A percentile compares a stretch with the other conserved stretches of the same genome.
These are phyloP conservation scores for Macrophya annulata DNA, from an alignment of 2,888 invertebrate species.

Conservation along the genomic window DNA sequence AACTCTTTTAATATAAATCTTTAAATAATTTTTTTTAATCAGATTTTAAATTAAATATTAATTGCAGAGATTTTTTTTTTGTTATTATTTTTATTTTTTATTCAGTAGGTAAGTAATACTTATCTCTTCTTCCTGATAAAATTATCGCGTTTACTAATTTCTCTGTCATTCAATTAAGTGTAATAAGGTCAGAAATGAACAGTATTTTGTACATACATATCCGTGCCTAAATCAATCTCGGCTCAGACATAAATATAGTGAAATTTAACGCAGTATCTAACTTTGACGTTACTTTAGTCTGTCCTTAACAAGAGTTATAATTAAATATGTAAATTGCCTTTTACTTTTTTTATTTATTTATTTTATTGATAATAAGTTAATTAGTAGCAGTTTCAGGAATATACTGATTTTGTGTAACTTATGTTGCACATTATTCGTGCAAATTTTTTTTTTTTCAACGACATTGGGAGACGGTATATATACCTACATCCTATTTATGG, in stretches of 20 bases:
- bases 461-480: constrained; percentile 21
- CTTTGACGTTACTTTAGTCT: not conserved
- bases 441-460: constrained; percentile 26
- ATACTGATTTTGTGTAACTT: not conserved
- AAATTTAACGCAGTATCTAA: not conserved
- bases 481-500: not conserved
- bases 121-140: not conserved
- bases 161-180: not conserved
- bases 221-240: not conserved
- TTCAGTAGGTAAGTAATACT: no score
- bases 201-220: not conserved
- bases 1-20: constrained; percentile 21
- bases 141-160: not conserved
- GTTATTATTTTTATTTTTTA: not conserved
- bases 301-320: not conserved
- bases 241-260: not conserved
- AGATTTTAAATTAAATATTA: no score
- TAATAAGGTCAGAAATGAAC: no score
- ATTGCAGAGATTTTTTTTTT: not conserved
- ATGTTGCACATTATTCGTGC: constrained; percentile 18
- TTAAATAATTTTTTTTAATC: not conserved
- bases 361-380: not conserved
- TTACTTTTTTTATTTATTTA: not conserved
- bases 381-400: not conserved
- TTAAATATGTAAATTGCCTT: not conserved